Base-by-base conservation (phyloP, 2,113 vertebrate genomes). In the Scartelaos histophorus region DNA sequence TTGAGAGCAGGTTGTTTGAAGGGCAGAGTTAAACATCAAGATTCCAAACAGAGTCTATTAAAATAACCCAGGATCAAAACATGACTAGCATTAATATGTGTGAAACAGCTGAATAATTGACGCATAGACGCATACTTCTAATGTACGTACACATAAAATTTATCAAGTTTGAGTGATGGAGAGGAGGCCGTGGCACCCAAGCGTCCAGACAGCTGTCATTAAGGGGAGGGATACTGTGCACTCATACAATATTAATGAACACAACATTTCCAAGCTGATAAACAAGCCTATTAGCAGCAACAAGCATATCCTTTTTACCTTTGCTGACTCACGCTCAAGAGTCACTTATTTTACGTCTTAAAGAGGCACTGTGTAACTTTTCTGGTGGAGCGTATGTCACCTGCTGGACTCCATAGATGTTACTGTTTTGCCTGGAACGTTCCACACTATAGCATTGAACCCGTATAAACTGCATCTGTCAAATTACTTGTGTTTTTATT, bases 201-300 rank as follows among this genome's bases (percentile, higher is more conserved):
- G 79, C 73, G 47, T n/a, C 57, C 13, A 78, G 76, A 87, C 85
- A 83, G 82, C 87, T 87, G 85, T 69, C 61, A 24, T n/a, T 73
- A 2, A 58, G 69, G 24, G 21, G 54, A 73, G 76, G 65, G 60
- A n/a, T 5, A 66, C 69, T 74, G 80, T 73, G 79, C 71, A 75
- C 61, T 70, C 49, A 81, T 87, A 71, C 69, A 88, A 88, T 90
- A 89, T 89, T 88, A 90, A 89, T 84, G 85, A 88, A 86, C 65
- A 71, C 70, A 72, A 84, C 75, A 84, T 84, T 89, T 85, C 73
- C 77, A 67, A 24, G 57, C 67, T 79, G 80, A 83, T 85, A 81
- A 89, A 88, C 74, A 65, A 61, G 78, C 71, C 79, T 70, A 76
- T 88, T 79, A 81, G 58, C 80, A 88, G 56, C 76, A 21, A 10